A percentile compares a stretch with the other conserved stretches of the same genome.
These are phyloP conservation scores for Drosophila tani DNA, from an alignment of 1,140 invertebrate genomes.

Conservation along the genomic window DNA sequence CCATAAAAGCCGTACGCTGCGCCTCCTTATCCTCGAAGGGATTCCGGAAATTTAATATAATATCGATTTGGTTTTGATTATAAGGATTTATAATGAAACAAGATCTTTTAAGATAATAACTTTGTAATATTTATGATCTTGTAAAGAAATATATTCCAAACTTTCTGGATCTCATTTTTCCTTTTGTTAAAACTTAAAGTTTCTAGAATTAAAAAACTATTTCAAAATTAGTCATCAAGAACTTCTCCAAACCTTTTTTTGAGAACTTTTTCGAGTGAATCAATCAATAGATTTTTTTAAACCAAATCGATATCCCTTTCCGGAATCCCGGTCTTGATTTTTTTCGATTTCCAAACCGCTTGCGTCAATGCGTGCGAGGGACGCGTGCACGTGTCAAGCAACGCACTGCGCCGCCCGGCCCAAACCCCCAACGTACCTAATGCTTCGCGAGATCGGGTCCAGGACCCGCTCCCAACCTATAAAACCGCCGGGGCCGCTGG, in stretches of 20 bases:
- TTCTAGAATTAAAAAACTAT: no score
- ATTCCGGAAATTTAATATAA: background rate
- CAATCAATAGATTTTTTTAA: background rate
- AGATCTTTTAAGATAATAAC: no score
- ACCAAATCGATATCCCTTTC: background rate
- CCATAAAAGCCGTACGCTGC: slow-evolving; percentile 51
- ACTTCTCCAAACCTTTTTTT: no score
- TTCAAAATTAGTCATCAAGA: no score
- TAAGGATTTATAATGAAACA: no score
- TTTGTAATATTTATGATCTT: background rate
- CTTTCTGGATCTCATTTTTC: background rate
- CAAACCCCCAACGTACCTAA: slow-evolving; percentile 52
- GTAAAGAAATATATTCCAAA: background rate
- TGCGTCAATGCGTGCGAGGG: slow-evolving; percentile 65
- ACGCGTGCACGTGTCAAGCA: slow-evolving; percentile 51
- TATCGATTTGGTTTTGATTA: background rate
- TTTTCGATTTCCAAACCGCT: slow-evolving; percentile 70
- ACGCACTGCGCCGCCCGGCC: slow-evolving; percentile 51
- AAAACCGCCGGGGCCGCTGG: slow-evolving; percentile 22
- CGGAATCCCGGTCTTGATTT: slow-evolving; percentile 13
- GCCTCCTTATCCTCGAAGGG: slow-evolving; percentile 45
- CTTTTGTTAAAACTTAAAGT: no score
- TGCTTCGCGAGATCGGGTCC: slow-evolving; percentile 11
- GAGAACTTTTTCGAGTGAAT: no score
- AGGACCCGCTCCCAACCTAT: background rate